Percentiles rank a stretch among this genome's conserved stretches.
These are phyloP conservation scores for Thumatha senex DNA, from an alignment of 2,888 invertebrate genomes.

Conservation along the genomic window DNA sequence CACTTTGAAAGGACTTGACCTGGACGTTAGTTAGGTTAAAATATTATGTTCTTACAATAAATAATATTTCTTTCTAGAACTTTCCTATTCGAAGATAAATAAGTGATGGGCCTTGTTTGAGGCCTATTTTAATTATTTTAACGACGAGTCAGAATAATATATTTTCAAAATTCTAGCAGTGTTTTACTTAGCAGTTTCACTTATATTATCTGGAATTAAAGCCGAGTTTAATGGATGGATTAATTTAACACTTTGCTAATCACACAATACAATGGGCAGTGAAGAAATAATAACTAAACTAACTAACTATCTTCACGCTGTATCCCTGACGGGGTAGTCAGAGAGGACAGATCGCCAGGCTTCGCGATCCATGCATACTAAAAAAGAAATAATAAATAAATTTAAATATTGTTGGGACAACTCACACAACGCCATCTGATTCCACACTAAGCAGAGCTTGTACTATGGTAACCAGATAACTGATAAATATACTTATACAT, in stretches of 20 bases:
- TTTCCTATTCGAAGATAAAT: background rate
- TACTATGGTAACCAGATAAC: no score
- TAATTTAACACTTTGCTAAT: background rate
- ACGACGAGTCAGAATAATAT: background rate
- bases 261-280: background rate
- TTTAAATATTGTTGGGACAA: no score
- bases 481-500: no score
- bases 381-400: no score
- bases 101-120: background rate
- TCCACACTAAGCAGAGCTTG: no score
- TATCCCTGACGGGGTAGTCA: no score
- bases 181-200: background rate
- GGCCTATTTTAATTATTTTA: background rate
- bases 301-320: no score
- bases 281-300: background rate
- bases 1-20: constrained; percentile 1
- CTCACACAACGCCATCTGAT: no score
- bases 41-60: background rate
- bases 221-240: no score
- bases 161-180: background rate
- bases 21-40: background rate
- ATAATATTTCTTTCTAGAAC: background rate
- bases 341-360: no score
- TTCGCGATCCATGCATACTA: no score
- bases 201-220: no score